phyloP scores from a whole-genome alignment of 2,888 invertebrate genomes.

The Spialia ferax region DNA sequence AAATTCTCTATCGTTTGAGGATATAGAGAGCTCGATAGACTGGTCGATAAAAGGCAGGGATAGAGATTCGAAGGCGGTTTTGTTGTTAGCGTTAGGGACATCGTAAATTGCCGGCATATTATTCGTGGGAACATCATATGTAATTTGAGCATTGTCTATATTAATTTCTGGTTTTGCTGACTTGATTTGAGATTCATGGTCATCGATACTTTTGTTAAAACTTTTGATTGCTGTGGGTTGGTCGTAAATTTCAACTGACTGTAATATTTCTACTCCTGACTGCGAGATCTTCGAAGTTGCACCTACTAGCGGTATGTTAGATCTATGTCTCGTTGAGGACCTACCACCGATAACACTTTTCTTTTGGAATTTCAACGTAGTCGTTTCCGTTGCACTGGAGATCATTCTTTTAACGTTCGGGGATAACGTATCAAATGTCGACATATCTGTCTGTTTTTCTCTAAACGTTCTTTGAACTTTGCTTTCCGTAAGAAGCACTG shows the following conservation, averaged over 20 bases:
- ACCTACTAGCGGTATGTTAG: slow-evolving; percentile 81
- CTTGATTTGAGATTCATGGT: slow-evolving; percentile 59
- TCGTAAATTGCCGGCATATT: slow-evolving; percentile 80
- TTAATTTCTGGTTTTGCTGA: slow-evolving; percentile 68
- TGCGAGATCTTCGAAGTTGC: slow-evolving; percentile 84
- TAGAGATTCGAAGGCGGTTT: slow-evolving; percentile 78
- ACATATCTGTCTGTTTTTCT: slow-evolving; percentile 65
- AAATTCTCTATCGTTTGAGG: slow-evolving; percentile 82
- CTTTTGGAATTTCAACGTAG: slow-evolving; percentile 76
- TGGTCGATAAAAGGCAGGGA: slow-evolving; percentile 81
- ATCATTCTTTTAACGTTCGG: slow-evolving; percentile 88
- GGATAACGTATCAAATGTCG: slow-evolving; percentile 85
- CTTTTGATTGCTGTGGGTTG: slow-evolving; percentile 65
- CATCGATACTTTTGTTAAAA: slow-evolving; percentile 55
- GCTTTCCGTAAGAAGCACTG: slow-evolving; percentile 56
- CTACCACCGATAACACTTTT: slow-evolving; percentile 65
- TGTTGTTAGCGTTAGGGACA: slow-evolving; percentile 71
- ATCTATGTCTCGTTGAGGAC: slow-evolving; percentile 70
- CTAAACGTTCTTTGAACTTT: slow-evolving; percentile 71
- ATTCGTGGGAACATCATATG: slow-evolving; percentile 80
- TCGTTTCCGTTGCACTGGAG: slow-evolving; percentile 81
- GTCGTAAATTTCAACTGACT: slow-evolving; percentile 81
- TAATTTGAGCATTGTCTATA: slow-evolving; percentile 67
- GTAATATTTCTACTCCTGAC: slow-evolving; percentile 77
- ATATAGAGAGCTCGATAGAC: slow-evolving; percentile 80